These are phyloP conservation scores for Synanthedon myopaeformis DNA, from an alignment of 2,888 invertebrate species.

Conservation along the genomic window DNA sequence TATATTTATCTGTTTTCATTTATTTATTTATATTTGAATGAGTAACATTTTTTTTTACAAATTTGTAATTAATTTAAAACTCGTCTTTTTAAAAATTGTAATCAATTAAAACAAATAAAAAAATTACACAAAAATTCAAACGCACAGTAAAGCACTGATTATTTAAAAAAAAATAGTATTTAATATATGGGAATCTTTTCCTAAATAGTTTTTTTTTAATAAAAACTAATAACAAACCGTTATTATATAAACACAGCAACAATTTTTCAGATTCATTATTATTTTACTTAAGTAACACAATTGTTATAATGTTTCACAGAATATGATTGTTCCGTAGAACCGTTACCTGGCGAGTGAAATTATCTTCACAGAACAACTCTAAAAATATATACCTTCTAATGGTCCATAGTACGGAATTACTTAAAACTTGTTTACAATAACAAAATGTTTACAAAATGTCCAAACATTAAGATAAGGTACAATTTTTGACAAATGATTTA, in stretches of 20 bases:
- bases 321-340: constrained; percentile 30
- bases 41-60: background rate
- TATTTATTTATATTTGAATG: too few relatives aligned
- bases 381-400: constrained; percentile 37
- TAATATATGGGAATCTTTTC: too few relatives aligned
- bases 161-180: too few relatives aligned
- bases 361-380: constrained; percentile 22
- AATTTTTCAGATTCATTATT: constrained; percentile 29
- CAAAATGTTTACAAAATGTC: constrained; percentile 52
- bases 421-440: constrained; percentile 53
- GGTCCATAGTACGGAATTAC: constrained; percentile 56
- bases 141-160: too few relatives aligned
- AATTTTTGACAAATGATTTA: background rate
- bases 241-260: background rate
- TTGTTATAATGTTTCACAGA: constrained; percentile 13
- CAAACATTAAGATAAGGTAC: constrained; percentile 33
- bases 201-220: too few relatives aligned
- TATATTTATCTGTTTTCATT: too few relatives aligned
- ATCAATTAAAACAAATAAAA: background rate
- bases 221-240: background rate
- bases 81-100: background rate
- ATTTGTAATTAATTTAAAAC: background rate
- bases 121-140: background rate
- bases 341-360: constrained; percentile 47
- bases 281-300: background rate